Evolutionary conservation across 1,140 invertebrate genomes (phyloP), one percentile per base, ranked within the genome.

Genomic region (Atopsyche davidsoni): DNA sequence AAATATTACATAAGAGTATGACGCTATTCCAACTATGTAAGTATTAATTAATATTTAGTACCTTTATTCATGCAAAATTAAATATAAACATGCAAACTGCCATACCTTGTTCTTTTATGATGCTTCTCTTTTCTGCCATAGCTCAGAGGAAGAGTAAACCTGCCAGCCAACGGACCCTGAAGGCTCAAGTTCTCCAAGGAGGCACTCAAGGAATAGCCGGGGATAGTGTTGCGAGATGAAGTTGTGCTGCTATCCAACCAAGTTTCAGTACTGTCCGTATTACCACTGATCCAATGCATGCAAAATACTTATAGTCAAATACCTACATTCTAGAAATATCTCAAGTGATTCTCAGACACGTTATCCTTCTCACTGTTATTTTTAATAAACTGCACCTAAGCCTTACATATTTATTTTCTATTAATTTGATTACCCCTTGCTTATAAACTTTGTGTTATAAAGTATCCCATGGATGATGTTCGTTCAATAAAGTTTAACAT

Each of bases 71-170:
- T 17, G 13, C n/a, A 10, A 45, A 31, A 31, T 11, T 6, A 32
- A 45, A 32, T 11, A 42, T 42, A 21, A 42, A 36, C n/a, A n/a
- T n/a, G n/a, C n/a, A n/a, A n/a, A n/a, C n/a, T 38, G 18, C 16
- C 60, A 63, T 69, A 79, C 77, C 77, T 76, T 68, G 75, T 72
- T 64, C 76, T 71, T 65, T 79, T 79, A 64, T 79, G 77, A 51
- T 77, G 73, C 59, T 73, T 76, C 66, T 79, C 76, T 64, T 76
- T 75, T 58, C 76, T 74, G 63, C 75, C 76, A 64, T 78, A 78
- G 62, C 75, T 77, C 63, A 79, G 67, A 46, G 76, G 77, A 65
- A 79, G 70, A 61, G 76, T 78, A 69, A 79, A 78, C 68, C 77
- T 66, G 41, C 68, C 68, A 19, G 42, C 35, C 49, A 64, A 62